Percentiles rank a stretch among this genome's conserved stretches.
phyloP scores from a whole-genome alignment of 2,888 invertebrate genomes.

The Strigamia maritima region DNA sequence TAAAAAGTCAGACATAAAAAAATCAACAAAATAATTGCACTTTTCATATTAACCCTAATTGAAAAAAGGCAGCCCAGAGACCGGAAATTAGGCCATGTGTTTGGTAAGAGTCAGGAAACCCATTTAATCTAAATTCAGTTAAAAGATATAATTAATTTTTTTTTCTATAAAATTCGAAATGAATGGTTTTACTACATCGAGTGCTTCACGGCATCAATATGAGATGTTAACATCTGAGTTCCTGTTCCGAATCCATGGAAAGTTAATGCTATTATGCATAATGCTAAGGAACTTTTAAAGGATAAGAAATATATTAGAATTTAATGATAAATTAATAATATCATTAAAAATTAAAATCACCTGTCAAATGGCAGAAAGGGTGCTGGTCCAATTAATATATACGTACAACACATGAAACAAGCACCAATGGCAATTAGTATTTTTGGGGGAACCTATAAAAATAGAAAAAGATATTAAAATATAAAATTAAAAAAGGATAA shows the following conservation, averaged over 20 bases:
- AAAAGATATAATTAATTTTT: too few relatives aligned
- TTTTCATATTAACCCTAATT: neutral
- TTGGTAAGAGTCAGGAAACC: neutral
- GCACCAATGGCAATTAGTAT: neutral
- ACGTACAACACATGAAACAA: neutral
- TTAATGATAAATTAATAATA: too few relatives aligned
- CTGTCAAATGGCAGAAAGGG: neutral
- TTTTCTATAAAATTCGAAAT: too few relatives aligned
- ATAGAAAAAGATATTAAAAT: neutral
- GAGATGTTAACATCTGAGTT: too few relatives aligned
- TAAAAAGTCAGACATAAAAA: neutral
- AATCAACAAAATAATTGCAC: too few relatives aligned
- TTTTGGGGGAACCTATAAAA: neutral
- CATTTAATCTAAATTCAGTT: neutral
- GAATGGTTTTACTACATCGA: too few relatives aligned
- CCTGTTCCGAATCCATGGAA: too few relatives aligned
- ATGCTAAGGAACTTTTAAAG: too few relatives aligned
- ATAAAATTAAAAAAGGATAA: too few relatives aligned
- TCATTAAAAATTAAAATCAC: neutral
- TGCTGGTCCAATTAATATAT: neutral
- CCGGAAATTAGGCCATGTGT: neutral
- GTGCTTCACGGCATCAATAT: too few relatives aligned
- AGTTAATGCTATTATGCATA: too few relatives aligned
- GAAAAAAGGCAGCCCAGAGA: neutral
- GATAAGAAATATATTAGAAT: too few relatives aligned